Percentiles rank a stretch among this genome's conserved stretches.
phyloP scores from a whole-genome alignment of 2,888 invertebrate genomes.

The Leptopilina syphax region DNA sequence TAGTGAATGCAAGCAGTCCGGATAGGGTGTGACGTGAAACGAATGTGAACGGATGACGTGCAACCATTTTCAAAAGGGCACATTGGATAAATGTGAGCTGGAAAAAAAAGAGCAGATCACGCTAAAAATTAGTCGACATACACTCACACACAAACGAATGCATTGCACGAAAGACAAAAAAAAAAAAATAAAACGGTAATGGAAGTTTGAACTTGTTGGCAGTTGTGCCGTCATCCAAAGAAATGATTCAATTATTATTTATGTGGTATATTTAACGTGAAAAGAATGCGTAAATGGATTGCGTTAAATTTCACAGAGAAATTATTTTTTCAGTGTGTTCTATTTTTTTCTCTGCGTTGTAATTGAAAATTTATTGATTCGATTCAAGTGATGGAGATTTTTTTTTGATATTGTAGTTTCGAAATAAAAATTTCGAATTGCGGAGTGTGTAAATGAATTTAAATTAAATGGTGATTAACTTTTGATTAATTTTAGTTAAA shows the following conservation, averaged over 20 bases:
- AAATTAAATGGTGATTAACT: no score
- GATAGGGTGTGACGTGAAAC: constrained; percentile 60
- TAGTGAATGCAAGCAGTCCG: constrained; percentile 55
- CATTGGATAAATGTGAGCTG: constrained; percentile 49
- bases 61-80: constrained; percentile 66
- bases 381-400: no score
- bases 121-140: constrained; percentile 38
- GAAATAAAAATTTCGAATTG: no score
- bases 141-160: background rate
- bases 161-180: background rate
- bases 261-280: no score
- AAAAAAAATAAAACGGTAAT: background rate
- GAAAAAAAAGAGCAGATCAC: constrained; percentile 46
- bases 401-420: no score
- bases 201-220: background rate
- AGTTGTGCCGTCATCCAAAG: background rate
- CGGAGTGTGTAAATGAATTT: no score
- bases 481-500: no score
- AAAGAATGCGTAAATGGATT: background rate
- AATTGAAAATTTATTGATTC: background rate
- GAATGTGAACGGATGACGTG: constrained; percentile 54
- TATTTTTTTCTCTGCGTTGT: background rate
- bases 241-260: constrained; percentile 9
- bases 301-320: background rate
- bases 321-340: background rate